Percentiles rank a stretch among this genome's conserved stretches.
Conservation (phyloP, 2,888 invertebrate genomes). For the Andrena haemorrhoa region DNA sequence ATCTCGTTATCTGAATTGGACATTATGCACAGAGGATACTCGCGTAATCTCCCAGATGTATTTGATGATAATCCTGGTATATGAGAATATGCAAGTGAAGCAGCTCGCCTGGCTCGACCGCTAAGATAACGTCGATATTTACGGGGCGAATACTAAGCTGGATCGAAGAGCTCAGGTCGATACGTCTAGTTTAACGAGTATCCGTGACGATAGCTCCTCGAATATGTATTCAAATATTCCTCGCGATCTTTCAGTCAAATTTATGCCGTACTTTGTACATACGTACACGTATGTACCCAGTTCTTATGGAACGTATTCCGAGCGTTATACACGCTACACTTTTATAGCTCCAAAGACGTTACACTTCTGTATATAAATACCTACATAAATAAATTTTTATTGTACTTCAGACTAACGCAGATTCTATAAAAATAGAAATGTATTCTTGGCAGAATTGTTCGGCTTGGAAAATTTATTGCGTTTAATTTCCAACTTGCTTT, state of each 20-base stretch:
- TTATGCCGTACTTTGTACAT: background rate
- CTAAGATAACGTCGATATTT: slow-evolving; percentile 21
- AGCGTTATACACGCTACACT: no score
- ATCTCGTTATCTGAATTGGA: slow-evolving; percentile 39
- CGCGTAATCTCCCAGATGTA: slow-evolving; percentile 35
- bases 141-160: background rate
- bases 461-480: no score
- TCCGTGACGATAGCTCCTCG: background rate
- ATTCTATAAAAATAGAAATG: no score
- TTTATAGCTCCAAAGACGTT: no score
- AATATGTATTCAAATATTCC: background rate
- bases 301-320: no score
- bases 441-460: no score
- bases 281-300: no score
- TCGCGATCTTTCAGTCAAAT: background rate
- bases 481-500: no score
- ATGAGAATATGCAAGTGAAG: slow-evolving; percentile 13
- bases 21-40: slow-evolving; percentile 35
- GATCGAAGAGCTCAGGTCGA: slow-evolving; percentile 6
- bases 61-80: slow-evolving; percentile 36
- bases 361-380: no score
- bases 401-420: no score
- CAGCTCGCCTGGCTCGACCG: slow-evolving; percentile 1
- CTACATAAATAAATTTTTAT: no score
- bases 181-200: background rate